Evolutionary conservation across 2,888 invertebrate genomes (phyloP), one percentile per base, ranked within the genome.

Genomic region (Acleris sparsana): DNA sequence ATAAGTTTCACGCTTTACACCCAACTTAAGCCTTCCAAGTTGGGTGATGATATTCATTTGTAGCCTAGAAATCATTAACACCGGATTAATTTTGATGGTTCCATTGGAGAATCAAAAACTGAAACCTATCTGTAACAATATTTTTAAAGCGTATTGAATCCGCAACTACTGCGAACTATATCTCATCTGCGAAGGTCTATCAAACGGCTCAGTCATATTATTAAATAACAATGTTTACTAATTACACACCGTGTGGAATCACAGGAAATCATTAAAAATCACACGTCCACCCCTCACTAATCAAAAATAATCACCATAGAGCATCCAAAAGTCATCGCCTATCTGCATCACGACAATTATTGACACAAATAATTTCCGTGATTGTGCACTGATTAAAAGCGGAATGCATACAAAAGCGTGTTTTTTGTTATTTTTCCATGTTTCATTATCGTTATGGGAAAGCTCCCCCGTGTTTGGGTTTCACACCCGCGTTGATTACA

Each of bases 381-480:
- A 85, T 85, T 85, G 80, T 75, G 82, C 75, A 82, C 83, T 84
- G 88, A 89, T 89, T 85, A 84, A 80, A 81, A 81, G 81, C 72
- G 75, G 72, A 80, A 79, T 77, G 77, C 78, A 83, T 78, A 84
- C 79, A 86, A 86, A 84, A 84, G 79, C 72, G 69, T 75, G 73
- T 71, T 79, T 75, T 86, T 87, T 83, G 80, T 83, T 83, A 83
- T 84, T 84, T 82, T 84, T 79, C 74, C 83, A 85, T 77, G 82
- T 83, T 86, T 85, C 87, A 90, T 89, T 92, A 92, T 92, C 92
- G 83, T 86, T 91, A 90, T 92, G 92, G 92, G 92, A 92, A 92
- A 87, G 73, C 75, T 76, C 91, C 88, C 80, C 79, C 80, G 79
- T 91, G 83, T 91, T 90, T 89, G 84, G 87, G 77, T 86, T 91